Evolutionary conservation across 2,113 vertebrate genomes (phyloP).

Genomic region (Lutjanus erythropterus): DNA sequence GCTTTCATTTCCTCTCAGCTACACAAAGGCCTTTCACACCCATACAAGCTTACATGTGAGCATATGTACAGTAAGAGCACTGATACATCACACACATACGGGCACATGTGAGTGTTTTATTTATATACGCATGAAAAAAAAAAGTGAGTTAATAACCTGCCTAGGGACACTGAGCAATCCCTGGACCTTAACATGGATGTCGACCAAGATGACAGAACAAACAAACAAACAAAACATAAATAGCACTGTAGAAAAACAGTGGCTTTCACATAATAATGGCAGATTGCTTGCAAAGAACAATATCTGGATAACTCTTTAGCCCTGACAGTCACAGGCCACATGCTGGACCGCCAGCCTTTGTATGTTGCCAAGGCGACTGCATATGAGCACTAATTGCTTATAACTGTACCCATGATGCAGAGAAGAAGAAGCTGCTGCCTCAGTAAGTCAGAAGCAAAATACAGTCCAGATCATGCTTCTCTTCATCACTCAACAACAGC

Average conservation of each 20-base stretch:
- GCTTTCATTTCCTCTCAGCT: constrained; percentile 30
- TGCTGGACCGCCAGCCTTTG: constrained; percentile 31
- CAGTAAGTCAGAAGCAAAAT: not conserved
- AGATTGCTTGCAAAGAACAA: constrained; percentile 10
- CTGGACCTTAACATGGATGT: constrained; percentile 8
- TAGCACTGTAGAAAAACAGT: constrained; percentile 1
- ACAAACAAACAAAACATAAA: constrained; percentile 19
- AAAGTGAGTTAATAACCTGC: constrained; percentile 14
- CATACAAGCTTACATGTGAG: not conserved
- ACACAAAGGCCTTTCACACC: not conserved
- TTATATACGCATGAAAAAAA: constrained; percentile 11
- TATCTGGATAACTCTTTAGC: constrained; percentile 38
- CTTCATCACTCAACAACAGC: not conserved
- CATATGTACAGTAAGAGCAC: not conserved
- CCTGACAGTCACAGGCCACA: constrained; percentile 38
- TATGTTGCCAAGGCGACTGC: constrained; percentile 56
- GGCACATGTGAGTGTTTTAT: constrained; percentile 10
- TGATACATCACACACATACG: constrained; percentile 14
- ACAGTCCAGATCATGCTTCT: not conserved
- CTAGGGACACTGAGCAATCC: constrained; percentile 11
- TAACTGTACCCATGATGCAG: constrained; percentile 25
- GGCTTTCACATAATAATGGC: not conserved
- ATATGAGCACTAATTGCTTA: constrained; percentile 46
- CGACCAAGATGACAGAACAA: constrained; percentile 28
- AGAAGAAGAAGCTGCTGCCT: not conserved